These are phyloP conservation scores for Xanthia icteritia DNA, from an alignment of 2,888 invertebrate species.

Conservation along the genomic window DNA sequence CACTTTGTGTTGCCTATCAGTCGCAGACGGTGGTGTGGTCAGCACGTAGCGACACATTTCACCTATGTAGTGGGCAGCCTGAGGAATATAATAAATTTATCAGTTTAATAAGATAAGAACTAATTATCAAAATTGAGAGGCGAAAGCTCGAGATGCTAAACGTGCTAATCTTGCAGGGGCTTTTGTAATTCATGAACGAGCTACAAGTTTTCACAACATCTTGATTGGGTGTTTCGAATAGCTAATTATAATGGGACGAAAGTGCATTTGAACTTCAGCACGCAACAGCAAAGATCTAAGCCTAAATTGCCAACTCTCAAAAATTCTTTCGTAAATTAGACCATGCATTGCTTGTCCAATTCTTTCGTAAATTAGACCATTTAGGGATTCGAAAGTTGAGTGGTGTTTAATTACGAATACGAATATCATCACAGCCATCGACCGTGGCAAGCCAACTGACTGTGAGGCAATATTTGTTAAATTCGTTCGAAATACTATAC, in stretches of 20 bases:
- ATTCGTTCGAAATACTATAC: background rate
- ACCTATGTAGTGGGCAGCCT: conserved; percentile 97
- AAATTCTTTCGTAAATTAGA: background rate
- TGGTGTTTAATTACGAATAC: background rate
- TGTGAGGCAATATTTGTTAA: background rate
- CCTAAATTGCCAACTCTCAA: background rate
- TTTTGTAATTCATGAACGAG: too few species aligned
- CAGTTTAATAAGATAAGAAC: background rate
- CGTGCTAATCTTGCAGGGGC: too few species aligned
- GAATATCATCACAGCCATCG: conserved; percentile 6
- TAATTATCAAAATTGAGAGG: too few species aligned
- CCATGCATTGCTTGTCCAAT: background rate
- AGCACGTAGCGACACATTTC: conserved; percentile 97
- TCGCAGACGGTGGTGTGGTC: conserved; percentile 92
- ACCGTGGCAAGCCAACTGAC: conserved; percentile 9
- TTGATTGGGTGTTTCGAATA: background rate
- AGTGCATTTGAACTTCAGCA: background rate
- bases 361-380: background rate
- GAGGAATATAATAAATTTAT: conserved; percentile 57
- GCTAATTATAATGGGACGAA: background rate
- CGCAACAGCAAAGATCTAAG: background rate
- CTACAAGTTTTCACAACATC: background rate
- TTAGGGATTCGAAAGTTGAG: conserved; percentile 4
- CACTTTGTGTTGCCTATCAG: conserved; percentile 94
- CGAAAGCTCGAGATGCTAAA: too few species aligned